A percentile compares a stretch with the other conserved stretches of the same genome.
phyloP scores from a whole-genome alignment of 2,113 vertebrate genomes.

The Macaca mulatta region DNA sequence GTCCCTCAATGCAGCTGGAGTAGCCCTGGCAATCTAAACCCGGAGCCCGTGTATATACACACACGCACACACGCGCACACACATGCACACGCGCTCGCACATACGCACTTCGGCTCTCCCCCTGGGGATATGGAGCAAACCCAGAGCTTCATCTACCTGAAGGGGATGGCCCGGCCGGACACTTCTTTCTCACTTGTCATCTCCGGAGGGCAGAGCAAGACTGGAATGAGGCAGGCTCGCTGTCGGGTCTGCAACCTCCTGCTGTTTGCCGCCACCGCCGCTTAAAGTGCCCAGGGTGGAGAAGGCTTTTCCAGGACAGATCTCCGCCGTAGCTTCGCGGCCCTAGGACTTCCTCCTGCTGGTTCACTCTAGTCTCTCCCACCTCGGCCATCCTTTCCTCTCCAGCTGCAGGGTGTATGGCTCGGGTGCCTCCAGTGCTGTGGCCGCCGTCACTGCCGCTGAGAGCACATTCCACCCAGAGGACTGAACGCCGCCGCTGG shows the following conservation, averaged over 20 bases:
- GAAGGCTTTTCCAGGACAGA: constrained; percentile 48
- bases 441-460: neutral
- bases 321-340: constrained; percentile 26
- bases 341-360: constrained; percentile 47
- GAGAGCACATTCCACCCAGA: constrained; percentile 47
- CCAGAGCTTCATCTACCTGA: constrained; percentile 71
- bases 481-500: constrained; percentile 27
- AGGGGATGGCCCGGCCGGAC: constrained; percentile 59
- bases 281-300: constrained; percentile 52
- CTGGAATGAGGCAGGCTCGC: neutral
- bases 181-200: constrained; percentile 67
- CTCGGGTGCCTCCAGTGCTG: constrained; percentile 35
- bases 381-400: neutral
- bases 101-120: constrained; percentile 56
- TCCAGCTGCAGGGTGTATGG: constrained; percentile 22
- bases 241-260: constrained; percentile 26
- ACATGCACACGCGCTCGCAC: constrained; percentile 23
- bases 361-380: neutral
- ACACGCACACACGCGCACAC: neutral
- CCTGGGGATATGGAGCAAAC: constrained; percentile 41
- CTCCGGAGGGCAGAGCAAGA: constrained; percentile 54
- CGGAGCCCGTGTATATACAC: neutral
- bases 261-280: constrained; percentile 34
- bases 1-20: constrained; percentile 74
- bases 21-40: constrained; percentile 55